Percentiles rank a stretch among this genome's conserved stretches.
phyloP scores from a whole-genome alignment of 2,113 vertebrate genomes.

The Rhinopomastus cyanomelas region DNA sequence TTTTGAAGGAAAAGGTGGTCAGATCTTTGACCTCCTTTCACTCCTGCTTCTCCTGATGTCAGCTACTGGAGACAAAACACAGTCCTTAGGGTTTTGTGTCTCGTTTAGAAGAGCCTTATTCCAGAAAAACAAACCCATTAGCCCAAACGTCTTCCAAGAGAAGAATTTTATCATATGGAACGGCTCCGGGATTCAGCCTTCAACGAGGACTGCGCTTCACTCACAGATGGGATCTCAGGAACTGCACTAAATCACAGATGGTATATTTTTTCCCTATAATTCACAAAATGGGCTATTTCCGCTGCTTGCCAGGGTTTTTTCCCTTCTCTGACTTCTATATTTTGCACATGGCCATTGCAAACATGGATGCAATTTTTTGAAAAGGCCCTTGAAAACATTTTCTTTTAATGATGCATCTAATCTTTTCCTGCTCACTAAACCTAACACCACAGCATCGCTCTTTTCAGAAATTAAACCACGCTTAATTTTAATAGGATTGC shows the following conservation, averaged over 20 bases:
- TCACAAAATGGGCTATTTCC: slow-evolving; percentile 75
- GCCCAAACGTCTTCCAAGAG: slow-evolving; percentile 45
- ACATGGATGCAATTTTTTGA: slow-evolving; percentile 17
- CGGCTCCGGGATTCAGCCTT: slow-evolving; percentile 40
- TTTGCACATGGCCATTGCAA: slow-evolving; percentile 73
- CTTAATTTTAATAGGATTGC: slow-evolving; percentile 74
- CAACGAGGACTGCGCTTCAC: neutral
- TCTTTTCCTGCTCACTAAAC: slow-evolving; percentile 55
- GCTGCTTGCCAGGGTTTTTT: slow-evolving; percentile 10
- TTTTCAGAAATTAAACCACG: slow-evolving; percentile 59
- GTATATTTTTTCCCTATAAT: slow-evolving; percentile 73
- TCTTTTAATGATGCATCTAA: slow-evolving; percentile 67
- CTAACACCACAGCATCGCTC: slow-evolving; percentile 63
- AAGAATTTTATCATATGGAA: slow-evolving; percentile 54
- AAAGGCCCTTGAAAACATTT: slow-evolving; percentile 60
- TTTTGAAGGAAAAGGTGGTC: neutral
- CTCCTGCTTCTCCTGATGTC: neutral
- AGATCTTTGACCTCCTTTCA: neutral
- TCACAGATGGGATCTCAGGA: slow-evolving; percentile 76
- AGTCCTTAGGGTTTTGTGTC: neutral
- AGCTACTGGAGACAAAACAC: slow-evolving; percentile 13
- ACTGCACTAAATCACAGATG: slow-evolving; percentile 79
- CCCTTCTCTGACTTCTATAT: slow-evolving; percentile 64
- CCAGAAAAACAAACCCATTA: slow-evolving; percentile 36
- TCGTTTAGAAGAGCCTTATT: slow-evolving; percentile 25